Base-by-base conservation (phyloP, 2,888 invertebrate genomes). In the Thalpophila matura region DNA sequence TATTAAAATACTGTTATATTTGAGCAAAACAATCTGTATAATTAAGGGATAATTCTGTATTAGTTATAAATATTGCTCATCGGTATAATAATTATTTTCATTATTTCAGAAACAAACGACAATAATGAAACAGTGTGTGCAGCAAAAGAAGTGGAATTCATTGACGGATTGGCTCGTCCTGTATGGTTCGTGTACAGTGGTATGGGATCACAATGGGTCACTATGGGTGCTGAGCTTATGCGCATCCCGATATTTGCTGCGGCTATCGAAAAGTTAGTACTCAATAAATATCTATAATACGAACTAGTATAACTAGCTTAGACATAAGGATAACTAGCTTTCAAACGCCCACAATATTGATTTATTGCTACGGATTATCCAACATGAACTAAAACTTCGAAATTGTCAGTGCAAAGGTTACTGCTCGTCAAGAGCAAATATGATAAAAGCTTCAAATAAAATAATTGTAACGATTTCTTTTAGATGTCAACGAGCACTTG, bases 171-270 rank as follows among this genome's bases (percentile, higher is more conserved):
- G 0, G 62, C 55, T 2, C 77, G 91, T 1, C 96, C 96, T 3
- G 79, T 97, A 1, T 97, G 96, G 96, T 96, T 95, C 79, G 90
- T 97, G 38, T 96, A 96, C 89, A 96, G 96, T 55, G 97, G 97
- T n/a, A 96, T 97, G 96, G 97, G 96, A 0, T 95, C 96, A 0
- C 96, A 97, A 80, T 97, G 96, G 96, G 87, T 95, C 27, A 95
- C 95, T 14, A 97, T 97, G 96, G 96, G 96, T 0, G 87, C 92
- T 45, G 92, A 95, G 5, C 88, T 97, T 50, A 95, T 97, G 95
- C 83, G 87, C n/a, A 87, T 97, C 37, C 95, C 96, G 2, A 85
- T 94, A 5, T 97, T 97, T 87, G 92, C 94, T 24, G 85, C 86
- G 5, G 84, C 91, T 20, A 95, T 97, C 49, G 83, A 93, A 69